Conservation (phyloP, 1,140 invertebrate species). For the Hormaphis cornu region DNA sequence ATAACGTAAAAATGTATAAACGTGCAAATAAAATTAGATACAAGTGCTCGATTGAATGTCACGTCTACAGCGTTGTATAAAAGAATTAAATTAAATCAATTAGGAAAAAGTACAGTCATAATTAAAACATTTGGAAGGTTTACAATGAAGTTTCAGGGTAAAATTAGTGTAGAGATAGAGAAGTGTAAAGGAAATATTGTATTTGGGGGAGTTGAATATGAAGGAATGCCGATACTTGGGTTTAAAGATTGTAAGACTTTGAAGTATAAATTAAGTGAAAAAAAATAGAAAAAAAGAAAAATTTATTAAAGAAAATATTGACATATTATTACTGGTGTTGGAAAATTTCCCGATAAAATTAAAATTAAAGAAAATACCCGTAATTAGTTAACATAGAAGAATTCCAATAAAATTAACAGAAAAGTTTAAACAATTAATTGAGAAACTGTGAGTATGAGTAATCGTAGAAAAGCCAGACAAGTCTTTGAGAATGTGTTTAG, state of each 20-base stretch:
- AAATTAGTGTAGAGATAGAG: too few species aligned
- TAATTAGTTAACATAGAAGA: background rate
- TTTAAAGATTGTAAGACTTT: background rate
- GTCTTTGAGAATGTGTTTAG: conserved; percentile 31
- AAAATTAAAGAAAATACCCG: background rate
- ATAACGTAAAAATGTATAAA: too few species aligned
- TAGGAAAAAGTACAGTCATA: background rate
- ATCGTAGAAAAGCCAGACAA: conserved; percentile 41
- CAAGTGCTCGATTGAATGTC: too few species aligned
- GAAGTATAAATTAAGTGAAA: background rate
- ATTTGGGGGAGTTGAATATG: background rate
- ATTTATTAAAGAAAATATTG: too few species aligned
- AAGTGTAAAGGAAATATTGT: background rate
- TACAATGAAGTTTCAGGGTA: background rate
- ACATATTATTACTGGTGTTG: background rate
- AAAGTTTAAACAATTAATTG: background rate
- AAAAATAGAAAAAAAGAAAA: too few species aligned
- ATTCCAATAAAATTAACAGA: conserved; percentile 5
- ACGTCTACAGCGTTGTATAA: too few species aligned
- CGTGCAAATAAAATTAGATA: too few species aligned
- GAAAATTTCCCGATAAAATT: background rate
- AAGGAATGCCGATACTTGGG: background rate
- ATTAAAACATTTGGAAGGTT: background rate
- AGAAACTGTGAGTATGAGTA: conserved; percentile 34
- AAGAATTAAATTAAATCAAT: background rate